Evolutionary conservation across 2,113 vertebrate genomes (phyloP), one percentile per base, ranked within the genome.

Genomic region (Anas platyrhynchos): DNA sequence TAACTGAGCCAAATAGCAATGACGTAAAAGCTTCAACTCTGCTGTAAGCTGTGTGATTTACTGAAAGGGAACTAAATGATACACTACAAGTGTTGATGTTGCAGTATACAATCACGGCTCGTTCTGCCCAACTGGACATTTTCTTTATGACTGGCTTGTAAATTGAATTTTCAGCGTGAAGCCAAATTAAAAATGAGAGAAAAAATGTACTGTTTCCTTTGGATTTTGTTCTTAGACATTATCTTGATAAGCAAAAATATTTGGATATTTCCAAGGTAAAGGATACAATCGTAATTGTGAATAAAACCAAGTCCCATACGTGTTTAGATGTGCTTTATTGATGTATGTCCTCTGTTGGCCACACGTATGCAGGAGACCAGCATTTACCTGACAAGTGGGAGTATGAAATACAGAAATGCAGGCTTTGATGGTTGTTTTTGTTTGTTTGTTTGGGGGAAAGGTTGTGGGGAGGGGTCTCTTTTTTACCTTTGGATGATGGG

Each of bases 141-240:
- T 92, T 96, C 87, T 54, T 93, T 94, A 73, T 91, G 79, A 96
- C 91, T 92, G 83, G 90, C 89, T 96, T 96, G 95, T 97, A 96
- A 96, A 91, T 77, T 72, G 84, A 97, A 88, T 94, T 96, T 97
- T 96, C 89, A 96, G 68, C 66, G 75, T 96, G 89, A 93, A 96
- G 82, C 89, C 84, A 95, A 95, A 97, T 97, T 96, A 97, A 97
- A 97, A 93, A 68, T 52, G 8, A 78, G 91, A 79, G 14, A 91
- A 73, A 65, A 97, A 66, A n/a, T 3, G 32, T 26, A 88, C 75
- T 34, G 72, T 93, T 95, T 95, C 32, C 52, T 87, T 63, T 96
- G 88, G 13, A 41, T 65, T 91, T 68, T 73, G 55, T 50, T 80
- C 38, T 59, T 36, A 43, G 5, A 12, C 23, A n/a, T 32, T 12